Base-by-base conservation (phyloP, 2,888 invertebrate genomes). In the Antitype chi region DNA sequence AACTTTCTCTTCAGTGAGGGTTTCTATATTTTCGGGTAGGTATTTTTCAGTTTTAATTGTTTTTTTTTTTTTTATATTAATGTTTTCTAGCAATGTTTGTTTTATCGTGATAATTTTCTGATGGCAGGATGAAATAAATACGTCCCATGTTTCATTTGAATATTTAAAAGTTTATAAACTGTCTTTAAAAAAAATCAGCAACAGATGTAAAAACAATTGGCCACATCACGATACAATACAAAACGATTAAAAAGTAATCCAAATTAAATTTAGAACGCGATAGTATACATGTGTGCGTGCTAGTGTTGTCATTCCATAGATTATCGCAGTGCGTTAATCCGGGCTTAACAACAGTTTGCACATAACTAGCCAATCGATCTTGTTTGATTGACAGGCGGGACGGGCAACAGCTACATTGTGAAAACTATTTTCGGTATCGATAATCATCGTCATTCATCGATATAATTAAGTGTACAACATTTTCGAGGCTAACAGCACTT, bases 261-360 rank as follows among this genome's bases (percentile, higher is more conserved):
- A 84, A 80, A 68, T 88, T 78, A 80, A 84, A 87, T 84, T 86
- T 81, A 38, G 62, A 76, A 83, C 70, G 53, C 38, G 25, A n/a
- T 13, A 74, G 70, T 78, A 76, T 78, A 81, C 80, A 77, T 82
- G 88, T 80, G 92, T 90, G 91, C 94, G 94, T 94, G 95, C 92
- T 88, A 69, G 87, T 89, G 88, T 89, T 92, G 91, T 91, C 89
- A 91, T 85, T 89, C 85, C 86, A 89, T 93, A 94, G 95, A 94
- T 94, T 94, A 94, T 89, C 90, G 87, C 87, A 85, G 88, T 88
- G 86, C 85, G 90, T 79, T 92, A 91, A 94, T 89, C 91, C 86
- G 85, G 89, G 94, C 91, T 94, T 93, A 94, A 90, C 91, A 90
- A 89, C 92, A 92, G 93, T 94, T 94, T 93, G 93, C 92, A 92